Percentiles rank a stretch among this genome's conserved stretches.
Evolutionary conservation across 2,113 vertebrate species (phyloP).

Genomic region (Ploceus nigricollis): DNA sequence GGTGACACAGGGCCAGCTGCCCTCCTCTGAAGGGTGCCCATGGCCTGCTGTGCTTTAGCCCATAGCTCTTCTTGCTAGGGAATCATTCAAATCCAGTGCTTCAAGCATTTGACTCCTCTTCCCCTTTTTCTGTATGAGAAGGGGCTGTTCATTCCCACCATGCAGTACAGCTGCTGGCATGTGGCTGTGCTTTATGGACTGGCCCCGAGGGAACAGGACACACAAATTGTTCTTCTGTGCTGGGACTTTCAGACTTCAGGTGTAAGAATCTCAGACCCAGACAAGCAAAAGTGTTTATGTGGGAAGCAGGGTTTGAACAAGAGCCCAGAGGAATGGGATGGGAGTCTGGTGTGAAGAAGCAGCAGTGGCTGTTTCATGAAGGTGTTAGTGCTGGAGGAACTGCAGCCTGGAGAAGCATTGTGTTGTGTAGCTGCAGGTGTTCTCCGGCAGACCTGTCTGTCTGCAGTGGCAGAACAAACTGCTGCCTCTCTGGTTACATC

Average conservation of each 20-base stretch:
- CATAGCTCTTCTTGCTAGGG: neutral
- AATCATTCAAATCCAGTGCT: neutral
- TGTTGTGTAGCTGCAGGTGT: neutral
- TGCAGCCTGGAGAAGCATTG: neutral
- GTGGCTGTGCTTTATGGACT: fast-evolving
- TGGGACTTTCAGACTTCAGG: neutral
- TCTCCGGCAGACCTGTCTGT: neutral
- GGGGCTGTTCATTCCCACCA: neutral
- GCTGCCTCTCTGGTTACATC: neutral
- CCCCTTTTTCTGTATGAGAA: neutral
- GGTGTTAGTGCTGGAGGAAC: neutral
- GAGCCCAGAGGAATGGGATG: neutral
- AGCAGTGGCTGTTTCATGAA: neutral
- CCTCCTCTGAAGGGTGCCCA: neutral
- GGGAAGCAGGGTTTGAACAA: neutral
- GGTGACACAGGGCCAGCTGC: neutral
- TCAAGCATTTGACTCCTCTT: neutral
- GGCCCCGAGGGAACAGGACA: neutral
- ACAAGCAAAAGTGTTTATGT: neutral
- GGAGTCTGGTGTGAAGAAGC: neutral
- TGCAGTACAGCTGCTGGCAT: neutral
- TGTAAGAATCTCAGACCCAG: neutral
- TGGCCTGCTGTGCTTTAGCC: neutral
- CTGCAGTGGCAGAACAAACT: neutral
- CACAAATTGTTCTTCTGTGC: neutral